Percentiles rank a stretch among this genome's conserved stretches.
Conservation (phyloP, 2,888 invertebrate species). For the Galerucella calmariensis region DNA sequence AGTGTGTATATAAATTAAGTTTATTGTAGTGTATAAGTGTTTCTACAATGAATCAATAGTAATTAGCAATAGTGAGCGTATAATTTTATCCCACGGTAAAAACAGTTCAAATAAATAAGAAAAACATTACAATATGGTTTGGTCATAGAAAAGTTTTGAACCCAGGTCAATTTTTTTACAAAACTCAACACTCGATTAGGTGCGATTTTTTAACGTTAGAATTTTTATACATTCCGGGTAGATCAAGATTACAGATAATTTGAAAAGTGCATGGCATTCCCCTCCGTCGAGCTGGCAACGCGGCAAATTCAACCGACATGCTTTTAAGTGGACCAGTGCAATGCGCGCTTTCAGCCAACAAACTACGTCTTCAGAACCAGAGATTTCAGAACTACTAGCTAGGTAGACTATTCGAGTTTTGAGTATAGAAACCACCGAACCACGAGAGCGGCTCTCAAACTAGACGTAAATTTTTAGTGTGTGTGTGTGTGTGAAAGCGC, state of each 20-base stretch:
- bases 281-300: constrained; percentile 25
- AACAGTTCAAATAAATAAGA: no score
- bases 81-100: no score
- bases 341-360: constrained; percentile 24
- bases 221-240: not conserved
- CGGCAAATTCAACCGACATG: constrained; percentile 23
- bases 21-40: no score
- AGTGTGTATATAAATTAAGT: no score
- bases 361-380: constrained; percentile 19
- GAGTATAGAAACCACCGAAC: not conserved
- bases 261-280: not conserved
- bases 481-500: constrained; percentile 6
- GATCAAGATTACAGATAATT: not conserved
- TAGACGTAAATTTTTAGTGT: not conserved
- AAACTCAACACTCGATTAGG: no score
- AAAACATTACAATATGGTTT: no score
- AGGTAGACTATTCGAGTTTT: not conserved
- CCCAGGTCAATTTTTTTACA: no score
- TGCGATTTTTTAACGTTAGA: not conserved
- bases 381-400: not conserved
- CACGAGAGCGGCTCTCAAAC: not conserved
- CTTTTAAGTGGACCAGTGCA: constrained; percentile 29
- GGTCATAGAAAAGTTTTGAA: no score
- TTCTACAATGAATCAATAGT: no score
- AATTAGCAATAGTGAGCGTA: no score